A percentile compares a stretch with the other conserved stretches of the same genome.
Conservation (phyloP, 2,113 vertebrate genomes). For the Bubo blakistoni region DNA sequence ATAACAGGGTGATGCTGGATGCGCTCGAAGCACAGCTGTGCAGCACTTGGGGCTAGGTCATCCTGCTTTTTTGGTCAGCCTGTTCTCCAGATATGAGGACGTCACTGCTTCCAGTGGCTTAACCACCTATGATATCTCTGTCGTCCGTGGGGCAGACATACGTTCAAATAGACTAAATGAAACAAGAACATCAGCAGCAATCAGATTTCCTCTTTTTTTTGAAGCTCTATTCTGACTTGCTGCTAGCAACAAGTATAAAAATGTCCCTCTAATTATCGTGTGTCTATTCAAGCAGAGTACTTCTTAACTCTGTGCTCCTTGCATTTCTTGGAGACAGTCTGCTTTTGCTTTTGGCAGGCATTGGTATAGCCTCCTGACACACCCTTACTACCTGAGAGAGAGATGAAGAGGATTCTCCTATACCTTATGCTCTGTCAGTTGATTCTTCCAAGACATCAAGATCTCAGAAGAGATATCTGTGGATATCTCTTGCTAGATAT, state of each 20-base stretch:
- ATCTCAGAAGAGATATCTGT: not conserved
- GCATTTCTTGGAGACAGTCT: not conserved
- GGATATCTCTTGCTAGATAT: not conserved
- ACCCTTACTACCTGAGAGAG: not conserved
- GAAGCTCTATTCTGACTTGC: not conserved
- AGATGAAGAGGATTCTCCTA: not conserved
- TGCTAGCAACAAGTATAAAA: not conserved
- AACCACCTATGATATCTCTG: accelerated
- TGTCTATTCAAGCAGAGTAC: not conserved
- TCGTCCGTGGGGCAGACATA: too few species aligned
- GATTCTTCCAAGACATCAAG: not conserved
- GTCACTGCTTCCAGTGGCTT: not conserved
- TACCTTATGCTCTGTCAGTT: not conserved
- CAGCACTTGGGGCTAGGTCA: not conserved
- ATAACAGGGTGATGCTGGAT: not conserved
- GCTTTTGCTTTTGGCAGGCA: not conserved
- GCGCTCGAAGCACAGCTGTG: not conserved
- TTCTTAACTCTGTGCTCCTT: not conserved
- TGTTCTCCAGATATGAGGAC: not conserved
- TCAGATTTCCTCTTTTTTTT: not conserved
- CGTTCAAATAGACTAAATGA: not conserved
- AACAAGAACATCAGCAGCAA: not conserved
- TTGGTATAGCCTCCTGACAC: not conserved
- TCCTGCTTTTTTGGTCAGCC: not conserved
- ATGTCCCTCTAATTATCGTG: not conserved